phyloP scores from a whole-genome alignment of 1,140 invertebrate genomes.

The Dendroctonus ponderosae region DNA sequence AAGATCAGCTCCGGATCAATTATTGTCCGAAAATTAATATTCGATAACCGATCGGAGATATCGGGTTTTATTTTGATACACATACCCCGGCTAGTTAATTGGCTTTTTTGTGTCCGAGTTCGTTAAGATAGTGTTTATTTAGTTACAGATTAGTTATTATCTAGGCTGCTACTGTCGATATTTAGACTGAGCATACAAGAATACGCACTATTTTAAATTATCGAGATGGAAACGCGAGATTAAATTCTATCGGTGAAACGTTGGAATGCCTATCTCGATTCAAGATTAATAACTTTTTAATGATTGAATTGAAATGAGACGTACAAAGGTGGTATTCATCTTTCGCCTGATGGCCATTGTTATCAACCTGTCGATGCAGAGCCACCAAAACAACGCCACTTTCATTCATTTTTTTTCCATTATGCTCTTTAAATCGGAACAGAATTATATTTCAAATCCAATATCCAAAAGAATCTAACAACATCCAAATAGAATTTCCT shows the following conservation, averaged over 20 bases:
- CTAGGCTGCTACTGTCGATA: slow-evolving; percentile 18
- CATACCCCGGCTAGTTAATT: slow-evolving; percentile 10
- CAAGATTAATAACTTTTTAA: slow-evolving; percentile 21
- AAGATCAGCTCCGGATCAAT: slow-evolving; percentile 21
- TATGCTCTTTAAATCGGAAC: no score
- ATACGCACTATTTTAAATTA: slow-evolving; percentile 15
- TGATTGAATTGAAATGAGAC: slow-evolving; percentile 11
- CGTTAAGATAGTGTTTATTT: slow-evolving; percentile 26
- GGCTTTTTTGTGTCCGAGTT: slow-evolving; percentile 8
- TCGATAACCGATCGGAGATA: slow-evolving; percentile 24
- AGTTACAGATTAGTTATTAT: slow-evolving; percentile 24
- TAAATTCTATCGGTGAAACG: slow-evolving; percentile 14
- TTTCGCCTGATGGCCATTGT: no score
- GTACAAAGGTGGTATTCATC: no score
- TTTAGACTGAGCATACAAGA: slow-evolving; percentile 12
- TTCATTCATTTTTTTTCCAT: no score
- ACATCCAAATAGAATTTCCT: no score
- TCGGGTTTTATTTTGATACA: slow-evolving; percentile 6
- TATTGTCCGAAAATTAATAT: slow-evolving; percentile 20
- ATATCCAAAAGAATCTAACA: no score
- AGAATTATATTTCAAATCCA: no score
- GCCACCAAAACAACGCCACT: no score
- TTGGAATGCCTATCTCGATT: slow-evolving; percentile 18
- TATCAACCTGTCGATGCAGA: no score
- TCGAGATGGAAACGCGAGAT: slow-evolving; percentile 9